Conservation (phyloP, 1,140 invertebrate genomes). For the Sarcophaga peregrina region DNA sequence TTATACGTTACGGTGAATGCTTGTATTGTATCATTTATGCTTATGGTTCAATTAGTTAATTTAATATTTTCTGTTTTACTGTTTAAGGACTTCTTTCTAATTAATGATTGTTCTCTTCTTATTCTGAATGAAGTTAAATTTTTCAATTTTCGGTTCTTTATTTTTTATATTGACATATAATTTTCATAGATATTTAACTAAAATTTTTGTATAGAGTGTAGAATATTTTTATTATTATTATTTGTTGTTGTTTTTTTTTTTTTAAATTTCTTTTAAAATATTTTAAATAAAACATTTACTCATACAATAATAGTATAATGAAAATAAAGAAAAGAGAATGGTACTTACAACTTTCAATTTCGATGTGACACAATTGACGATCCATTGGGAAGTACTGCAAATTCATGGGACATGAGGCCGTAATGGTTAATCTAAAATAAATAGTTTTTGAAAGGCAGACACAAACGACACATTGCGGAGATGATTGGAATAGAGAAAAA, state of each 20-base stretch:
- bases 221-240: constrained; percentile 9
- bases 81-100: constrained; percentile 7
- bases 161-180: neutral
- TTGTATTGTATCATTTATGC: no score
- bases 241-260: neutral
- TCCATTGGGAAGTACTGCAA: constrained; percentile 98
- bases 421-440: constrained; percentile 88
- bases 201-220: constrained; percentile 25
- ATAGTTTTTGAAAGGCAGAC: constrained; percentile 49
- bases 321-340: constrained; percentile 49
- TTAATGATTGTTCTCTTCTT: neutral
- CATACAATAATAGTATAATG: neutral
- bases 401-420: constrained; percentile 97
- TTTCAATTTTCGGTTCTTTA: neutral
- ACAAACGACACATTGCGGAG: no score
- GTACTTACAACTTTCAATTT: constrained; percentile 98
- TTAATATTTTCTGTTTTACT: no score
- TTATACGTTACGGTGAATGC: no score
- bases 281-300: no score
- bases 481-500: constrained; percentile 1
- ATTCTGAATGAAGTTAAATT: neutral
- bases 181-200: neutral
- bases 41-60: no score
- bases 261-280: constrained; percentile 12
- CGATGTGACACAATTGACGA: constrained; percentile 94